Evolutionary conservation across 2,113 vertebrate species (phyloP), one percentile per base, ranked within the genome.

Genomic region (Salvator merianae): DNA sequence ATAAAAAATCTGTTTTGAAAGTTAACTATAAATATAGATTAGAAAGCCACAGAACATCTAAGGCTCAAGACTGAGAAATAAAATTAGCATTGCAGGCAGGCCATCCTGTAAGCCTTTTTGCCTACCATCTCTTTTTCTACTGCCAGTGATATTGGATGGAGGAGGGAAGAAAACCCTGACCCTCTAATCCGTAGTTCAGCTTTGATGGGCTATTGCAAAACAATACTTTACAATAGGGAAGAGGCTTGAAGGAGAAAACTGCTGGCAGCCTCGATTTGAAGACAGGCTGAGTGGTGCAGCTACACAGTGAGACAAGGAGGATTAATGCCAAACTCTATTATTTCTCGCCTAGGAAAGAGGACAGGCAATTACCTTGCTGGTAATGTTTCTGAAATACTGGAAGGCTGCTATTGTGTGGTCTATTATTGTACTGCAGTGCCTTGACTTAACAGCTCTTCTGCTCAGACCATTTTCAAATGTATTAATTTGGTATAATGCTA

Each of bases 21-120:
- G 87, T 88, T 88, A 88, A 85, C 73, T 83, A 81, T 1, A 75
- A 90, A 78, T 91, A 36, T 14, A 7, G n/a, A 14, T 4, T 86
- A 84, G 40, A 91, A 94, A 93, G 79, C 88, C 93, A 84, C 91
- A 85, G 26, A 88, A 68, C 74, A 82, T 77, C 83, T 63, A 84
- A 78, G 74, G 84, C 76, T 3, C 50, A 59, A 81, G 75, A 30
- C 50, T 75, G 80, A 74, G 7, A 86, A 84, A 84, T 62, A 68
- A 78, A 84, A 55, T 55, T 81, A 84, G 69, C 24, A 9, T 59
- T 78, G 81, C 30, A 2, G 50, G 34, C 63, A 20, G 18, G 32
- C 13, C 43, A 3, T 32, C 75, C 65, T 70, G 76, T 59, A 84
- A 69, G 47, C 63, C 26, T 4, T 50, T 50, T 68, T 77, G 18